These are phyloP conservation scores for Psephotus haematonotus DNA, from an alignment of 2,113 vertebrate genomes.

Conservation along the genomic window DNA sequence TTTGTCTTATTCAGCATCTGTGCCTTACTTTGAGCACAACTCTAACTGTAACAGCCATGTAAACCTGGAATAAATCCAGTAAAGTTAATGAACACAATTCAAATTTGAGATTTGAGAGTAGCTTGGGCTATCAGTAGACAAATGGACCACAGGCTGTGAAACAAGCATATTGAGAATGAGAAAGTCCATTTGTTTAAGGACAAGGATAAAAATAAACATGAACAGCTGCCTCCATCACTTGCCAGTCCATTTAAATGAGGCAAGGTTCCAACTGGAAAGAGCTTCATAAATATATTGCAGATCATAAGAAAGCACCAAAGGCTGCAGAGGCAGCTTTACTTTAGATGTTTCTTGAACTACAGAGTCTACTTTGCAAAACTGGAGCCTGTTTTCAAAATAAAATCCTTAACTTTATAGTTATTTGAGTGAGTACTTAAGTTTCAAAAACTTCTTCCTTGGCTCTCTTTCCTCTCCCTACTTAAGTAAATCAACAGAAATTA, in stretches of 20 bases:
- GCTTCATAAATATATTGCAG: not conserved
- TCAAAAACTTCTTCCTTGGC: not conserved
- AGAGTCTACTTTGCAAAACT: not conserved
- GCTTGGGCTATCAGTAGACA: not conserved
- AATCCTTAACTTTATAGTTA: not conserved
- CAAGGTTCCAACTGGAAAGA: not conserved
- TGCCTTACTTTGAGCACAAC: not conserved
- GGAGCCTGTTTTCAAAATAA: not conserved
- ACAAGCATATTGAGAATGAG: not conserved
- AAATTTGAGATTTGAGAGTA: not conserved
- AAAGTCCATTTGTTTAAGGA: not conserved
- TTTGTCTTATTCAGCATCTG: not conserved
- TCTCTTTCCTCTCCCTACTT: not conserved
- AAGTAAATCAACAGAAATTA: not conserved
- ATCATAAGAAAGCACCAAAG: not conserved
- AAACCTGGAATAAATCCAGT: not conserved
- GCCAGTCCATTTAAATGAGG: not conserved
- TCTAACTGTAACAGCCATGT: not conserved
- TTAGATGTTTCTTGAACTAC: not conserved
- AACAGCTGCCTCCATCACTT: constrained; percentile 8
- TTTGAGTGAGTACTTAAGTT: not conserved
- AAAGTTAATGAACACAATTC: not conserved
- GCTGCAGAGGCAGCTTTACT: not conserved
- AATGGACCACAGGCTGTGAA: not conserved
- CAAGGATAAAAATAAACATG: constrained; percentile 4